Conservation (phyloP, 2,113 vertebrate species). For the Eolophus roseicapilla region DNA sequence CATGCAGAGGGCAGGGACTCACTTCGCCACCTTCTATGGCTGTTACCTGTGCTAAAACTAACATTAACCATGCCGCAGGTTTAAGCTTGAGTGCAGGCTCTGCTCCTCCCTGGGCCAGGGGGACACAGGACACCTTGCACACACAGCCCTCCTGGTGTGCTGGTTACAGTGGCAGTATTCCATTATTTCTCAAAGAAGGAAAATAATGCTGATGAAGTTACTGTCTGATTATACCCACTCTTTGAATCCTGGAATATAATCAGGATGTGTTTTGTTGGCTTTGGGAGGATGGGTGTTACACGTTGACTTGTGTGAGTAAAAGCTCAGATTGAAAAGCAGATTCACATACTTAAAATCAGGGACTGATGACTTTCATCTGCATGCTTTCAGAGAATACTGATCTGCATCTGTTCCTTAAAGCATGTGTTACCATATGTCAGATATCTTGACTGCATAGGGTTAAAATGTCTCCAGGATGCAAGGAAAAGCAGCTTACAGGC, state of each 20-base stretch:
- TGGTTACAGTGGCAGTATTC: not conserved
- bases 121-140: not conserved
- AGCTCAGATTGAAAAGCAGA: not conserved
- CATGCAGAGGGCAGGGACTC: not conserved
- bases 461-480: not conserved
- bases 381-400: not conserved
- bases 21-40: fast-evolving
- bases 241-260: not conserved
- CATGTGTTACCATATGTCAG: fast-evolving
- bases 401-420: not conserved
- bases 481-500: not conserved
- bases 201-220: not conserved
- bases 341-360: not conserved
- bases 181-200: not conserved
- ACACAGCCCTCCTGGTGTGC: not conserved
- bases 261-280: not conserved
- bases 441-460: not conserved
- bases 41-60: not conserved
- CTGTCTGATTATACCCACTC: not conserved
- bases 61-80: fast-evolving
- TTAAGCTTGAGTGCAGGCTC: not conserved
- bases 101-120: not conserved
- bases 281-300: not conserved
- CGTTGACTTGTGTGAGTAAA: fast-evolving
- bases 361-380: too few relatives aligned